These are phyloP conservation scores for Pogonus chalceus DNA, from an alignment of 1,140 invertebrate genomes.

Conservation along the genomic window DNA sequence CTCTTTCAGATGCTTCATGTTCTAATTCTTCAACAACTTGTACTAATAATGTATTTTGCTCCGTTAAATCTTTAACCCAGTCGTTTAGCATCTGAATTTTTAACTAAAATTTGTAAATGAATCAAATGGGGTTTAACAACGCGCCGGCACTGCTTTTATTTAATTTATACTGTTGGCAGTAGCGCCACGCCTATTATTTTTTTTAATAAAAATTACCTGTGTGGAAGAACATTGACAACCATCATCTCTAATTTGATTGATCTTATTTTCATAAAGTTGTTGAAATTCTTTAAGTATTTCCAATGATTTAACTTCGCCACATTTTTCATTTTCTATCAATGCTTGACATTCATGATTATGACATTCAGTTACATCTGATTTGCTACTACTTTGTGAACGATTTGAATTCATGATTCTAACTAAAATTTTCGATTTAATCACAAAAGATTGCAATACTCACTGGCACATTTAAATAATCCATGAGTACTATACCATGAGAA, in stretches of 20 bases:
- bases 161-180: not conserved
- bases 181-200: constrained; percentile 1
- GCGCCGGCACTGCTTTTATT: not conserved
- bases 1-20: constrained; percentile 39
- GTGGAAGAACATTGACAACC: constrained; percentile 22
- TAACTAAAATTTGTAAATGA: constrained; percentile 29
- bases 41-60: constrained; percentile 47
- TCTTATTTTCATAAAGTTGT: constrained; percentile 25
- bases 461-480: not conserved
- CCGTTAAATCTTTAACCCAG: constrained; percentile 44
- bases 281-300: constrained; percentile 28
- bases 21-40: constrained; percentile 45
- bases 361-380: not conserved
- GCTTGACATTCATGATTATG: constrained; percentile 15
- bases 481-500: too few species aligned
- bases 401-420: not conserved
- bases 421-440: not conserved
- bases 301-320: constrained; percentile 24
- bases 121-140: not conserved
- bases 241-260: constrained; percentile 23
- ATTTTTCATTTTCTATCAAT: constrained; percentile 16
- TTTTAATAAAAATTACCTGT: constrained; percentile 18
- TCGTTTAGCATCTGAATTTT: constrained; percentile 42
- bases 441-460: not conserved
- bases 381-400: not conserved